These are phyloP conservation scores for Potamilus streckersoni DNA, from an alignment of 1,140 invertebrate species.

Conservation along the genomic window DNA sequence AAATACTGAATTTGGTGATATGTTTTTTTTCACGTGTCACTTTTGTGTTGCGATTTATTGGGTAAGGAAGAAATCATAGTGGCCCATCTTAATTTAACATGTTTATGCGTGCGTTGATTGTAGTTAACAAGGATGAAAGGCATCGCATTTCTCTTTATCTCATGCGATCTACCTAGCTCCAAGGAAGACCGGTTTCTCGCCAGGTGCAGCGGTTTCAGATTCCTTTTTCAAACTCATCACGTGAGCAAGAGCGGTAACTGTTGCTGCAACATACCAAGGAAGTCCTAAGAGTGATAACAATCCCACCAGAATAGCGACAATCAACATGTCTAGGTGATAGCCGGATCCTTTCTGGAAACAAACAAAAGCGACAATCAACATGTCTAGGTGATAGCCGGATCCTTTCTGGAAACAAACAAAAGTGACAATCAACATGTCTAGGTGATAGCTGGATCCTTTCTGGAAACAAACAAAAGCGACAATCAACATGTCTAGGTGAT, in stretches of 20 bases:
- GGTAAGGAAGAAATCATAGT: no score
- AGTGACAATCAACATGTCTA: constrained; percentile 92
- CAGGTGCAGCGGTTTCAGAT: constrained; percentile 97
- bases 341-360: constrained; percentile 99
- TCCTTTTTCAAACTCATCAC: constrained; percentile 97
- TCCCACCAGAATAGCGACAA: constrained; percentile 89
- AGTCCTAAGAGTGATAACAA: constrained; percentile 95
- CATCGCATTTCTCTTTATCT: no score
- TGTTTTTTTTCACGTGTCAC: no score
- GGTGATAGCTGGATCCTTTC: constrained; percentile 98
- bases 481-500: constrained; percentile 97
- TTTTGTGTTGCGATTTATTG: no score
- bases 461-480: constrained; percentile 69
- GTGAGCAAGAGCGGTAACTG: constrained; percentile 98
- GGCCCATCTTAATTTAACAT: no score
- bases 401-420: constrained; percentile 81
- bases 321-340: constrained; percentile 96
- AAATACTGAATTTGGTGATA: no score
- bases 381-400: constrained; percentile 97
- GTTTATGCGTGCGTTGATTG: no score
- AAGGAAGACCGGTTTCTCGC: constrained; percentile 97
- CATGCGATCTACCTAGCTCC: constrained; percentile 75
- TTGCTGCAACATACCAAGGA: constrained; percentile 96
- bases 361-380: no score
- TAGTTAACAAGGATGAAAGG: no score